Evolutionary conservation across 1,140 invertebrate genomes (phyloP), one percentile per base, ranked within the genome.

Genomic region (Pomacea maculata): DNA sequence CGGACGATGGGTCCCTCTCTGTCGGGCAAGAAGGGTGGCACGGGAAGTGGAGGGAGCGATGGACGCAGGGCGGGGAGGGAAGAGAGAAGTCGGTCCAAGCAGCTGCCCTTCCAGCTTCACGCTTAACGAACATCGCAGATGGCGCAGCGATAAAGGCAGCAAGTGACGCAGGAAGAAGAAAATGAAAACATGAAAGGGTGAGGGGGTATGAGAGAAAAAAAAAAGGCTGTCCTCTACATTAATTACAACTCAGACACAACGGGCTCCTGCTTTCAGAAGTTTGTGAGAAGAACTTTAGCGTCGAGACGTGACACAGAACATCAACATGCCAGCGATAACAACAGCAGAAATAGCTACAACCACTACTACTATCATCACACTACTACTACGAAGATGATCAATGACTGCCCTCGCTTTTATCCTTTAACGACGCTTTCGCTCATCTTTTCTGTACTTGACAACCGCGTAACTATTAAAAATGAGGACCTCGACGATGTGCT

Each of bases 101-200:
- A 34, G 45, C 17, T 65, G 67, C 68, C 52, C 70, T 67, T 52
- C 25, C 29, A 52, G 67, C 29, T n/a, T 29, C 52, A 52, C 14
- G 64, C 75, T 77, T 78, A 52, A 57, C 21, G 25, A n/a, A 65
- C 65, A 54, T 55, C 76, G 68, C 76, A 78, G 76, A 78, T 78
- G 76, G 76, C 76, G 76, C 76, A 57, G 34, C 65, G 76, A 78
- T 78, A 78, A 78, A 78, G 76, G 70, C 34, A 55, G 67, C 64
- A 57, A 78, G 70, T 54, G 52, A 78, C n/a, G 67, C 65, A 78
- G 76, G 76, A 70, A 67, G 54, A 21, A 78, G 57, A 78, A 70
- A 34, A 67, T 67, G 67, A 65, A 78, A 78, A 65, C 57, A 61
- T 17, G 57, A 61, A 17, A 17, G 57, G 11, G 8, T 4, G 57